These are phyloP conservation scores for Cynocephalus volans DNA, from an alignment of 2,113 vertebrate species.

Conservation along the genomic window DNA sequence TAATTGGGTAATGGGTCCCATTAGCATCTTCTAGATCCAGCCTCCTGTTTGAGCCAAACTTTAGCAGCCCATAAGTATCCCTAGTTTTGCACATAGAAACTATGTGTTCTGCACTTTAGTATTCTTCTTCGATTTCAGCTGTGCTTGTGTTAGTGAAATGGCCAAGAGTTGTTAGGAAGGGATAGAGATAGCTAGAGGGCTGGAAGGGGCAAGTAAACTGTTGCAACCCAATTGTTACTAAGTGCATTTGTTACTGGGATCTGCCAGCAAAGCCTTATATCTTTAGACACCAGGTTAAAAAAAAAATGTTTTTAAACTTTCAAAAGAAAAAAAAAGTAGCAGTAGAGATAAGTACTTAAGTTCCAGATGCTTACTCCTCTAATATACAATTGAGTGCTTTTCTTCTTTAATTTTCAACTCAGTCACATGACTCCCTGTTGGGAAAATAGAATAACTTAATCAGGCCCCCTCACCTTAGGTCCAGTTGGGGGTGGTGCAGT, in stretches of 20 bases:
- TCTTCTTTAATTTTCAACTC: slow-evolving; percentile 30
- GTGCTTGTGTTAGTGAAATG: neutral
- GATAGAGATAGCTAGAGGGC: neutral
- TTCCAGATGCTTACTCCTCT: neutral
- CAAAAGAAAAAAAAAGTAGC: neutral
- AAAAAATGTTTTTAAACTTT: neutral
- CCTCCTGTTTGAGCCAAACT: neutral
- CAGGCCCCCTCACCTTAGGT: too few relatives aligned
- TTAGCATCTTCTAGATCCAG: neutral
- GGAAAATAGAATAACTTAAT: too few relatives aligned
- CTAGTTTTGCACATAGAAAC: neutral
- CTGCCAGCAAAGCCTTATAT: neutral
- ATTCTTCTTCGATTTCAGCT: neutral
- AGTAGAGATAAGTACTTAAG: neutral
- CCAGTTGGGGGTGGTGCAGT: too few relatives aligned
- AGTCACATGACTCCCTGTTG: neutral
- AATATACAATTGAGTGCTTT: neutral
- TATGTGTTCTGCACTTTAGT: neutral
- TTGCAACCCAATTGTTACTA: neutral
- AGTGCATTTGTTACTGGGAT: neutral
- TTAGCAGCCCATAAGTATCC: neutral
- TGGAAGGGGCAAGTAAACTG: neutral
- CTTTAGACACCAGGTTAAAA: neutral
- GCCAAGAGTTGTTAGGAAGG: neutral
- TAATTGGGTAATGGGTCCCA: neutral